Conservation (phyloP, 2,888 invertebrate species). For the Oxyscelio sp. region DNA sequence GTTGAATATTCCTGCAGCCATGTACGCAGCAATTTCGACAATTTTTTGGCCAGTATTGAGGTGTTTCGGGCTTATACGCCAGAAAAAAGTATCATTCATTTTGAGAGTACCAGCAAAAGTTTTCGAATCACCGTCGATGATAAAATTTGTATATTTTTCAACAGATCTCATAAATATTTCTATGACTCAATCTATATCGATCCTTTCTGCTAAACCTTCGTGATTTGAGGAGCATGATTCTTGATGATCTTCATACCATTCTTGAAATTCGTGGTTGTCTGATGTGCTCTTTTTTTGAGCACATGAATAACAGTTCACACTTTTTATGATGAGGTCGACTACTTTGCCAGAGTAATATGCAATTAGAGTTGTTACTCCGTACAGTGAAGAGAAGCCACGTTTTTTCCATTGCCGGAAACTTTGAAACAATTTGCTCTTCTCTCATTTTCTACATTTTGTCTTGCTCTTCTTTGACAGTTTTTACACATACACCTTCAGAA, state of each 20-base stretch:
- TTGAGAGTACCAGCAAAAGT: no score
- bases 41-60: background rate
- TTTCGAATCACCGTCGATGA: no score
- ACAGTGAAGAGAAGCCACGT: conserved; percentile 68
- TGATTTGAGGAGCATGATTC: conserved; percentile 64
- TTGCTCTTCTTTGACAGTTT: conserved; percentile 72
- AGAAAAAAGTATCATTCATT: no score
- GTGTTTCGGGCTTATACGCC: no score
- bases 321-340: conserved; percentile 71
- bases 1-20: background rate
- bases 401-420: conserved; percentile 74
- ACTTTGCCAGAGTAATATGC: conserved; percentile 73
- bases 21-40: background rate
- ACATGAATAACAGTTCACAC: conserved; percentile 66
- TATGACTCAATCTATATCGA: conserved; percentile 19
- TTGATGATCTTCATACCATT: conserved; percentile 68
- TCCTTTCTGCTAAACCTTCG: conserved; percentile 70
- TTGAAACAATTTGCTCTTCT: conserved; percentile 53
- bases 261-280: conserved; percentile 50
- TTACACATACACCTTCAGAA: conserved; percentile 54
- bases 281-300: conserved; percentile 43
- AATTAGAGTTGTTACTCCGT: conserved; percentile 73
- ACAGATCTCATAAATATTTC: background rate
- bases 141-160: no score
- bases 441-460: conserved; percentile 60